A percentile compares a stretch with the other conserved stretches of the same genome.
phyloP scores from a whole-genome alignment of 2,888 invertebrate genomes.

The Lepas anatifera region DNA sequence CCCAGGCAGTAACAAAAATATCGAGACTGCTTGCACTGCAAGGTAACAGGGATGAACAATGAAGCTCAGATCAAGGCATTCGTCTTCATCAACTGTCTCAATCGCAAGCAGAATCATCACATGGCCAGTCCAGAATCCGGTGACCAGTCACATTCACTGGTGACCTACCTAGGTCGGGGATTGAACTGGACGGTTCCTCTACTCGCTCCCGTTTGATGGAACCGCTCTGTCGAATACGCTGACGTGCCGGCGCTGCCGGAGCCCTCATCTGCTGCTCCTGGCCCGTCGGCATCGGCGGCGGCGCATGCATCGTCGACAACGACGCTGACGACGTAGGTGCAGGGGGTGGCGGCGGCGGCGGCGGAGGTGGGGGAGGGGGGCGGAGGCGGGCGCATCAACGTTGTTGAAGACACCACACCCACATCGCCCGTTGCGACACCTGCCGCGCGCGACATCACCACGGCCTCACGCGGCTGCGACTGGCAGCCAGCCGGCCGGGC shows the following conservation, averaged over 20 bases:
- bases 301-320: background rate
- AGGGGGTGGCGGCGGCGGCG: background rate
- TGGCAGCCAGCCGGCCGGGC: background rate
- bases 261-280: background rate
- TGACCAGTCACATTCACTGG: background rate
- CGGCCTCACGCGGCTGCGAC: background rate
- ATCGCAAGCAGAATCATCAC: background rate
- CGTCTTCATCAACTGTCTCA: too few relatives aligned
- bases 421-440: background rate
- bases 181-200: conserved; percentile 76
- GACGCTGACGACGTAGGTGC: background rate
- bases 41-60: too few relatives aligned
- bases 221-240: conserved; percentile 9
- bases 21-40: too few relatives aligned
- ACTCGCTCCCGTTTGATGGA: conserved; percentile 11
- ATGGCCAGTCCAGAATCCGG: background rate
- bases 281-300: background rate
- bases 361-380: background rate
- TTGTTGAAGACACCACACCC: conserved; percentile 10
- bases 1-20: too few relatives aligned
- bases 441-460: background rate
- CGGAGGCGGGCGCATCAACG: conserved; percentile 9
- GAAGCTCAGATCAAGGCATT: too few relatives aligned
- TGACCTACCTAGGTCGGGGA: conserved; percentile 72
- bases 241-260: background rate